Base-by-base conservation (phyloP, 2,888 invertebrate genomes). In the Acronicta alni region DNA sequence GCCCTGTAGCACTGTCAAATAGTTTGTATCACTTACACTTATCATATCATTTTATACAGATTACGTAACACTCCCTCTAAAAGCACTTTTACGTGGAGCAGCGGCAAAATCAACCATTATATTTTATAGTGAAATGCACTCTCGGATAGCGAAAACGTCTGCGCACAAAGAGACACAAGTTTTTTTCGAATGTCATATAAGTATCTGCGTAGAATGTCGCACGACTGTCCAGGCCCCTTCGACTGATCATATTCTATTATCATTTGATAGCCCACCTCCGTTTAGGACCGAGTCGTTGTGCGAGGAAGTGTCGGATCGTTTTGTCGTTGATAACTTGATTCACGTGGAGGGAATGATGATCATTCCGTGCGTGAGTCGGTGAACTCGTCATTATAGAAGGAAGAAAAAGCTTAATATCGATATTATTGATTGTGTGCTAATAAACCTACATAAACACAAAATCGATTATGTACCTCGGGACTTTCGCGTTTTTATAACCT, bases 191-290 rank as follows among this genome's bases (percentile, higher is more conserved):
- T 81, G 66, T 75, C 77, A 74, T 77, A 79, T 76, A n/a, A n/a
- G 58, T 75, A 80, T 80, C 86, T 88, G 89, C 92, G 89, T 90
- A 90, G 86, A 88, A 84, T 83, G 82, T 73, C 77, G 78, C 69
- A 72, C 82, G 81, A 87, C 85, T 87, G 88, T 73, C 87, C 88
- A 88, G 91, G 90, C 92, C 93, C 93, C 93, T 91, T 85, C 84
- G 82, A 77, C 81, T 78, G 84, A 84, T 88, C 79, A 83, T 75
- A 76, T 75, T 88, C 89, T 87, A 91, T 92, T 90, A 92, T 89
- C 85, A 87, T 90, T 90, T 93, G 93, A 93, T 93, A 84, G 90
- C 84, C 88, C 86, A 93, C 85, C 93, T 93, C 93, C 93, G 93
- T 92, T 92, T 83, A 78, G 83, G 77, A 72, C 76, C 83, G 83